A percentile compares a stretch with the other conserved stretches of the same genome.
Evolutionary conservation across 1,140 invertebrate species (phyloP).

Genomic region (Ptiloglossa arizonensis): DNA sequence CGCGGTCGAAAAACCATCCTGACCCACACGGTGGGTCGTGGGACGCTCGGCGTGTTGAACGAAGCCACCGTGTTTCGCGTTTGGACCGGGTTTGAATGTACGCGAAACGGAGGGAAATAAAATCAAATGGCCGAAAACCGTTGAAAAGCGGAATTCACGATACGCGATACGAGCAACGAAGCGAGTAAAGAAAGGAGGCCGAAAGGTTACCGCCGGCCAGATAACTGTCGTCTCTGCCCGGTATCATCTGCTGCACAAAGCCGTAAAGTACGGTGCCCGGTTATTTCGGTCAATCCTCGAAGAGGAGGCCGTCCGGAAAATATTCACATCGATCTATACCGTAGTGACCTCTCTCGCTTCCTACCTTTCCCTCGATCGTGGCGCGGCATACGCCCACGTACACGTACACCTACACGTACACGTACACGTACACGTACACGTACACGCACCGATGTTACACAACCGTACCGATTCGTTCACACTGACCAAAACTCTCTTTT

Average conservation of each 20-base stretch:
- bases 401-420: too few relatives aligned
- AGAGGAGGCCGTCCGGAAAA: slow-evolving; percentile 65
- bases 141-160: slow-evolving; percentile 17
- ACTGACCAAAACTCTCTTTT: slow-evolving; percentile 13
- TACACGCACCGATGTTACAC: slow-evolving; percentile 21
- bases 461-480: slow-evolving; percentile 10
- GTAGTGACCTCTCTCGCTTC: slow-evolving; percentile 43
- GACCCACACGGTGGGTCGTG: too few relatives aligned
- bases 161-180: background rate
- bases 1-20: too few relatives aligned
- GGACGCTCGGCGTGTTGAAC: too few relatives aligned
- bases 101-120: background rate
- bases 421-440: slow-evolving; percentile 10
- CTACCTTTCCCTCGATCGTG: slow-evolving; percentile 13
- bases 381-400: background rate
- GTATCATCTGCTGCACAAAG: slow-evolving; percentile 64
- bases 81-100: too few relatives aligned
- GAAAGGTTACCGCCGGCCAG: slow-evolving; percentile 8
- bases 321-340: slow-evolving; percentile 70
- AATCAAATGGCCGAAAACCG: background rate
- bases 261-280: slow-evolving; percentile 60
- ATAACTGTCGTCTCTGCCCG: slow-evolving; percentile 45
- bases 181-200: background rate
- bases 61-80: too few relatives aligned
- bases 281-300: slow-evolving; percentile 70